Evolutionary conservation across 2,797 vertebrate species (phyloP).

Genomic region (Xiphorhynchus erythropygius): DNA sequence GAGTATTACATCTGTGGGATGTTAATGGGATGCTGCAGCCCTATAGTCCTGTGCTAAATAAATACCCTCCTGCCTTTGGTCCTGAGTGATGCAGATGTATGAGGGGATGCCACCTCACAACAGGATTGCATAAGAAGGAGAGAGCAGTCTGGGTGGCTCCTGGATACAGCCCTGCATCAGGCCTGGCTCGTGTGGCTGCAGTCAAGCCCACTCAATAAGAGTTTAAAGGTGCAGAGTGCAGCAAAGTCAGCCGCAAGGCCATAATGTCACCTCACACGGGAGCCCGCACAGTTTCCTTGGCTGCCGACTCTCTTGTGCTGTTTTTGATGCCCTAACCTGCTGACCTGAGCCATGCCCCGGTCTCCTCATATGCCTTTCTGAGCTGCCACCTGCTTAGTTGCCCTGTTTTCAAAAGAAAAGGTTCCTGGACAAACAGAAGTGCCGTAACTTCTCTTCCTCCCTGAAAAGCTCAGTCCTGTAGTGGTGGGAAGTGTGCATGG

Average conservation of each 20-base stretch:
- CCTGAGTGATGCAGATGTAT: neutral
- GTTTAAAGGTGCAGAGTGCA: constrained; percentile 7
- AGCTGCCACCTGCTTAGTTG: neutral
- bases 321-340: constrained; percentile 36
- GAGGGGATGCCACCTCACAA: neutral
- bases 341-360: neutral
- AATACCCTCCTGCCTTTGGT: neutral
- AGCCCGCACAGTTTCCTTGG: accelerated
- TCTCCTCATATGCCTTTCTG: neutral
- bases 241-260: neutral
- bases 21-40: neutral
- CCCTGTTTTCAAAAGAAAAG: neutral
- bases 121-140: neutral
- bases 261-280: neutral
- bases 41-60: neutral
- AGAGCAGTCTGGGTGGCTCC: accelerated
- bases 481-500: neutral
- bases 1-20: accelerated
- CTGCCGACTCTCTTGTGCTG: neutral
- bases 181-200: neutral
- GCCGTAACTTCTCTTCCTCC: neutral
- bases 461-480: neutral
- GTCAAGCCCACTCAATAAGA: neutral
- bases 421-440: neutral
- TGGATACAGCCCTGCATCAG: neutral